Conservation (phyloP, 2,113 vertebrate species). For the Petrocephalus zakoni region DNA sequence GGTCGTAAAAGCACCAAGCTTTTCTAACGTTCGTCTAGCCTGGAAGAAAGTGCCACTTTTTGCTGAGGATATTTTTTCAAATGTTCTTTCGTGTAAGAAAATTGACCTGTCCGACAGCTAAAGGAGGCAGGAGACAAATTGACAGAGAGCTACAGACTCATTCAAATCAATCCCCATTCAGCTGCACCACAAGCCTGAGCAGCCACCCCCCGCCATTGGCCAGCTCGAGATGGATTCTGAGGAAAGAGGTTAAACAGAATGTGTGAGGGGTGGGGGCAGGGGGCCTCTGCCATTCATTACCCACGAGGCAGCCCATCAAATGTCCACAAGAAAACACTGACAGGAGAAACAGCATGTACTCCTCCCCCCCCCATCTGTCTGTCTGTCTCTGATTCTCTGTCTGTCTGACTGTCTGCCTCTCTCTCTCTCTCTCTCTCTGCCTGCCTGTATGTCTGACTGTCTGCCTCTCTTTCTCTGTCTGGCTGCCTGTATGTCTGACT, state of each 20-base stretch:
- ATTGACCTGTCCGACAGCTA: neutral
- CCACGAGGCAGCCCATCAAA: neutral
- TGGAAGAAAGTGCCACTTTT: neutral
- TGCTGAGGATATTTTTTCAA: neutral
- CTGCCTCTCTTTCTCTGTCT: neutral
- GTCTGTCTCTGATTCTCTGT: too few relatives aligned
- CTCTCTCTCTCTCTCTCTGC: neutral
- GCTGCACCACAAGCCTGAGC: neutral
- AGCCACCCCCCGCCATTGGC: neutral
- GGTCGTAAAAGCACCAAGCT: neutral
- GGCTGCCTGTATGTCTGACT: neutral
- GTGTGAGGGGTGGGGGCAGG: neutral
- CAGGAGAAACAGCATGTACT: neutral
- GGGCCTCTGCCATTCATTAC: neutral
- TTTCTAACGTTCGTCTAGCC: neutral
- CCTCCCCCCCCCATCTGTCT: neutral
- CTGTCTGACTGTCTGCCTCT: neutral
- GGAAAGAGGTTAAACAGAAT: neutral
- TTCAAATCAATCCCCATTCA: slow-evolving; percentile 1
- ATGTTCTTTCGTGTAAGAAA: neutral
- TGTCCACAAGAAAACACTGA: neutral
- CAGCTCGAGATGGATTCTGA: neutral
- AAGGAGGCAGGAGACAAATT: neutral
- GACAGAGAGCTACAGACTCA: neutral
- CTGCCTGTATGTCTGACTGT: neutral